Evolutionary conservation across 2,888 invertebrate genomes (phyloP), one percentile per base, ranked within the genome.

Genomic region (Pogonocherus hispidulus): DNA sequence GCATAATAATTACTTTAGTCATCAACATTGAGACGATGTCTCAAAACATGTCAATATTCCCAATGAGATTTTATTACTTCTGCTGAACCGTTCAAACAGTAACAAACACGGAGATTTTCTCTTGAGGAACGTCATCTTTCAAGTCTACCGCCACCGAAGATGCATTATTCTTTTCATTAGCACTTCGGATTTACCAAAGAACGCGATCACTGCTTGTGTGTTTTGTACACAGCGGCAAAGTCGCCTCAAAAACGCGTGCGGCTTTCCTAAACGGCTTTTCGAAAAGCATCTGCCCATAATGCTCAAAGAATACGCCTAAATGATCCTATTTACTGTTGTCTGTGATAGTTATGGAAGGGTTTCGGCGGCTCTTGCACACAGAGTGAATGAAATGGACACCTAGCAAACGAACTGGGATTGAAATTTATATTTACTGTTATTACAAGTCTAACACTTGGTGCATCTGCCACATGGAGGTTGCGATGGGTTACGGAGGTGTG

Each of bases 131-230:
- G n/a, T 8, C 18, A 54, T 56, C 70, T 77, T 77, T 76, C 57
- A 71, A 67, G 67, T 72, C 41, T 49, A 67, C 77, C 77, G 77
- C 71, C 67, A 32, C 66, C 67, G 52, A 20, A 59, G 62, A 63
- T 65, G 66, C 72, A 73, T 79, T 77, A 75, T 77, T 76, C 77
- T 78, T 79, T 75, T 79, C 78, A 78, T 79, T 79, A 79, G 74
- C 79, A 79, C 79, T 71, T 76, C 51, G 63, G 69, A 64, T 70
- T 69, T 56, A 73, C 72, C 69, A 75, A 76, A 76, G 77, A 78
- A 79, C 76, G 75, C 78, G 79, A 78, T 77, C 78, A 78, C 72
- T 77, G 68, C 66, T 64, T 75, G 75, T 76, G 66, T 72, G 71
- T 69, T 70, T 60, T 55, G 71, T 66, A 74, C 70, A 74, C 69